Base-by-base conservation (phyloP, 2,797 vertebrate genomes). In the Pempheris klunzingeri region DNA sequence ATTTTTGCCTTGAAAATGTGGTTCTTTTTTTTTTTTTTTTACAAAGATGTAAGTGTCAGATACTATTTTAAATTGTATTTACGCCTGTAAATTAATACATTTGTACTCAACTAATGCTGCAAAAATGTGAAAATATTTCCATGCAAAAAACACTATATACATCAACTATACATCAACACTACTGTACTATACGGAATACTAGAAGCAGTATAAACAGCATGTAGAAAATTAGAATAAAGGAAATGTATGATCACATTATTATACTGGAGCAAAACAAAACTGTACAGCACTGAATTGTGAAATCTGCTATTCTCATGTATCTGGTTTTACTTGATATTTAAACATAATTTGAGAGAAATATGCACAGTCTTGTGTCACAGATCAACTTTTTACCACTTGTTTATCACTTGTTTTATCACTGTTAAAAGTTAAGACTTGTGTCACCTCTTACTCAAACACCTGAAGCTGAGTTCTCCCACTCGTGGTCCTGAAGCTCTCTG, bases 401-500 rank as follows among this genome's bases (percentile, higher is more conserved):
- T n/a, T n/a, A n/a, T n/a, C n/a, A n/a, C n/a, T n/a, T n/a, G n/a
- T n/a, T n/a, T n/a, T n/a, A n/a, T 47, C 14, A 71, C 10, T 63
- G 10, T n/a, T 10, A 41, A 34, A 44, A 26, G 10, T 28, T 24
- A 2, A 26, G 3, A 24, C 8, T n/a, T n/a, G n/a, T n/a, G 39
- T 54, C 68, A 76, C 46, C 43, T 86, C 74, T 38, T 80, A 79
- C 68, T 78, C 73, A 15, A 66, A 26, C 5, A 86, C 80, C 59
- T 90, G 82, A 26, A 87, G 46, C 17, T 88, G 92, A 12, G 64
- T 70, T 61, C 87, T 92, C 57, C 80, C 77, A 14, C 72, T 32
- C 17, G 49, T 39, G 61, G 88, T 83, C 24, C 78, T 89, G 4
- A 5, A 49, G 46, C 72, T 95, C 22, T 95, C 94, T 18, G 87